Percentiles rank a stretch among this genome's conserved stretches.
Evolutionary conservation across 2,113 vertebrate species (phyloP).

Genomic region (Clarias macrocephalus): DNA sequence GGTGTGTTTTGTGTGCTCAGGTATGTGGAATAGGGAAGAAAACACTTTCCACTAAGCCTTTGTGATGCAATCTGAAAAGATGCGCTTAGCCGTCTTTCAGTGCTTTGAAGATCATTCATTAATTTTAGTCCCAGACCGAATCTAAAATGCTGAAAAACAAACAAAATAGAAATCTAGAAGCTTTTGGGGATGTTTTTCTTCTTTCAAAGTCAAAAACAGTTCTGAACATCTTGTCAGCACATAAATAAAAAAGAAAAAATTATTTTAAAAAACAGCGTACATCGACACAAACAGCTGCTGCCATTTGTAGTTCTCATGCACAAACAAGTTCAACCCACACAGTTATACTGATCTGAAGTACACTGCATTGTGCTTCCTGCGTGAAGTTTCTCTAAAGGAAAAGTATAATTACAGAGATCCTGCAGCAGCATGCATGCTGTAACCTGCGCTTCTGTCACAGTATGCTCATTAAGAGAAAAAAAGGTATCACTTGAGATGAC

Average conservation of each 20-base stretch:
- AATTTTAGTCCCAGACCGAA: not conserved
- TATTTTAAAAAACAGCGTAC: not conserved
- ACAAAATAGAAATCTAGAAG: not conserved
- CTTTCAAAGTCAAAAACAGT: not conserved
- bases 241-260: not conserved
- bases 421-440: slow-evolving; percentile 6
- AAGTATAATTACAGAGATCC: slow-evolving; percentile 28
- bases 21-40: not conserved
- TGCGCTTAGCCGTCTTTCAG: not conserved
- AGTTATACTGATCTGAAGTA: not conserved
- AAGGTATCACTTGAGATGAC: not conserved
- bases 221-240: not conserved
- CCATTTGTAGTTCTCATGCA: slow-evolving; percentile 9
- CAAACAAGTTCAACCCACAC: slow-evolving; percentile 4
- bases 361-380: not conserved
- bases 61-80: not conserved
- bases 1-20: not conserved
- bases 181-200: not conserved
- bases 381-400: not conserved
- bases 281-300: not conserved
- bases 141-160: not conserved
- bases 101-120: not conserved
- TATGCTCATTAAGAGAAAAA: slow-evolving; percentile 14
- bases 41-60: not conserved
- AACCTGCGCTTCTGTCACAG: slow-evolving; percentile 12